Evolutionary conservation across 2,888 invertebrate genomes (phyloP).

Genomic region (Noctua pronuba): DNA sequence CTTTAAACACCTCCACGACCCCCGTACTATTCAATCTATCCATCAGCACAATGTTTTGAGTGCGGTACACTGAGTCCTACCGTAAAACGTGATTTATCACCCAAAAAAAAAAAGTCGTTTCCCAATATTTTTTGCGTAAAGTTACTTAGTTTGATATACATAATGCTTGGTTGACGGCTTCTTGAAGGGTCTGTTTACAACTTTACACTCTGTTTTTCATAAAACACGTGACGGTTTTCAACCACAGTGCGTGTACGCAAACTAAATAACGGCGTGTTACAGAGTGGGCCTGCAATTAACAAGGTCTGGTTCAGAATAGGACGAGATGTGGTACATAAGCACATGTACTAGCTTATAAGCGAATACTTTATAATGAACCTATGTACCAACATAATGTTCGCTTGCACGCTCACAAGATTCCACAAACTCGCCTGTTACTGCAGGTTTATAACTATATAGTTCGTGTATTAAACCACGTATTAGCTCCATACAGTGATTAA

Average conservation of each 20-base stretch:
- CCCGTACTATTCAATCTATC: no score
- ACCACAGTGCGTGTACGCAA: constrained; percentile 65
- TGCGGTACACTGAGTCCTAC: no score
- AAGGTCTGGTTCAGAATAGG: constrained; percentile 78
- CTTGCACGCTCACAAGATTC: constrained; percentile 39
- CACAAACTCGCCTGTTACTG: constrained; percentile 47
- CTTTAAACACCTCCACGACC: no score
- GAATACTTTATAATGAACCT: constrained; percentile 59
- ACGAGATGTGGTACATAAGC: constrained; percentile 65
- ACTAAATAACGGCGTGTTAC: constrained; percentile 77
- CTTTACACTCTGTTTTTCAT: no score
- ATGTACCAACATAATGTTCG: constrained; percentile 44
- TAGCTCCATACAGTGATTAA: constrained; percentile 56
- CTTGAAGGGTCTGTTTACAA: no score
- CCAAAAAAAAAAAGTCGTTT: no score
- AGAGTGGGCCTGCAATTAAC: constrained; percentile 78
- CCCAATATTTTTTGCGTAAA: no score
- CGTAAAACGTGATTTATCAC: no score
- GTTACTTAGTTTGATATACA: no score
- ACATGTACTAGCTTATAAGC: constrained; percentile 56
- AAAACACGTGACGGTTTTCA: constrained; percentile 29
- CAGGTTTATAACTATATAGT: constrained; percentile 62
- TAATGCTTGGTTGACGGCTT: no score
- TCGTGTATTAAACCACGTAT: constrained; percentile 59
- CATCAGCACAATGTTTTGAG: no score